Base-by-base conservation (phyloP, 1,140 invertebrate genomes). In the Caenorhabditis latens region DNA sequence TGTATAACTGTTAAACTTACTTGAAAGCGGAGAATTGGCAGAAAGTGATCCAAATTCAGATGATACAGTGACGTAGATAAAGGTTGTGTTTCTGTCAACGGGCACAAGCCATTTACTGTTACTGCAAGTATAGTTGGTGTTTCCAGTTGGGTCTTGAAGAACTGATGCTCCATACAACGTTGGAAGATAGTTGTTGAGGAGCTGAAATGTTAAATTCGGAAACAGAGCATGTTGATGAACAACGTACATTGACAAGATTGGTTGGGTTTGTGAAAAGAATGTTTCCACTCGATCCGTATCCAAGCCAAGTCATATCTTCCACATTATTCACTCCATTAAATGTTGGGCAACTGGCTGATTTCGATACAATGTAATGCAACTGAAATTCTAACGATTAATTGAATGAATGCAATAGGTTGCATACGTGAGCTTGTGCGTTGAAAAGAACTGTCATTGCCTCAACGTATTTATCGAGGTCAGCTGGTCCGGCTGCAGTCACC, bases 221-320 rank as follows among this genome's bases (percentile, higher is more conserved):
- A 32, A 32, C 61, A 32, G 1, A 32, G 2, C 32, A 32, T 32
- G 32, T 32, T 63, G 1, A 32, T 40, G 6, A 32, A 63, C 16
- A n/a, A 63, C 63, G 87, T 14, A 88, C 87, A 21, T 19, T 21
- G 21, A 40, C 82, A 53, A 87, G 24, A 65, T 61, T 84, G 19
- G 43, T 65, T 2, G 55, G 21, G n/a, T 55, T 32, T 14, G 87
- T 46, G 79, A 86, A 86, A 50, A 86, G 43, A 19, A 87, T 63
- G 58, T 88, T 87, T 55, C 87, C 87, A 61, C 83, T 88, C 7
- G 79, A 83, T 5, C 53, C 83, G 82, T 88, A 88, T 57, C 67
- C 85, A 19, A 86, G 86, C 82, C 65, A 53, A 42, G 65, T 61
- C 53, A 86, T 71, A 40, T 86, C 55, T 16, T 32, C 16, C 2